Evolutionary conservation across 2,888 invertebrate genomes (phyloP).

Genomic region (Mythimna ferrago): DNA sequence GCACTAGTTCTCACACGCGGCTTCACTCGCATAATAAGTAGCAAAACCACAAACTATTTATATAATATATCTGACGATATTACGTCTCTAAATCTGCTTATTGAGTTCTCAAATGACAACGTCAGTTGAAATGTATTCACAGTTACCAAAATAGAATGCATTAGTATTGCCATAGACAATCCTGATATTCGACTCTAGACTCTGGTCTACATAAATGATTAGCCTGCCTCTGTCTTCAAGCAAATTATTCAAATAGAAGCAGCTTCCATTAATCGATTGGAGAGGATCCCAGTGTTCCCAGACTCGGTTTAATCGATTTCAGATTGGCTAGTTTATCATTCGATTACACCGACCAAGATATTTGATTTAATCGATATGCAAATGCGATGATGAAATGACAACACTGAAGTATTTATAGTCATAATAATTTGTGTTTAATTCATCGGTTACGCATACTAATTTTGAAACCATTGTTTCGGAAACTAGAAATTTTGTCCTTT

Average conservation of each 20-base stretch:
- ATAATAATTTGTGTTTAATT: conserved; percentile 51
- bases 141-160: conserved; percentile 45
- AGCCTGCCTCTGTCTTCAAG: conserved; percentile 12
- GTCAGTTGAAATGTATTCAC: conserved; percentile 32
- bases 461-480: conserved; percentile 5
- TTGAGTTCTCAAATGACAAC: conserved; percentile 14
- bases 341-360: conserved; percentile 19
- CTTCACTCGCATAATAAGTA: conserved; percentile 19
- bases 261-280: conserved; percentile 47
- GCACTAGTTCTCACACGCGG: neutral
- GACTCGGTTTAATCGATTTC: conserved; percentile 50
- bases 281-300: conserved; percentile 3
- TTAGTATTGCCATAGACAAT: conserved; percentile 45
- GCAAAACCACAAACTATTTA: conserved; percentile 1
- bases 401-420: conserved; percentile 31
- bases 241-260: conserved; percentile 57
- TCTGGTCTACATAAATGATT: conserved; percentile 52
- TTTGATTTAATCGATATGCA: conserved; percentile 42
- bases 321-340: conserved; percentile 29
- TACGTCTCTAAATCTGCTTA: conserved; percentile 1
- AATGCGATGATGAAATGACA: conserved; percentile 35
- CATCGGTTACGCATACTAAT: conserved; percentile 27
- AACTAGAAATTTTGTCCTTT: conserved; percentile 16
- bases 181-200: conserved; percentile 33
- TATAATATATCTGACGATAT: neutral